Conservation (phyloP, 2,888 invertebrate genomes). For the Metalampra italica region DNA sequence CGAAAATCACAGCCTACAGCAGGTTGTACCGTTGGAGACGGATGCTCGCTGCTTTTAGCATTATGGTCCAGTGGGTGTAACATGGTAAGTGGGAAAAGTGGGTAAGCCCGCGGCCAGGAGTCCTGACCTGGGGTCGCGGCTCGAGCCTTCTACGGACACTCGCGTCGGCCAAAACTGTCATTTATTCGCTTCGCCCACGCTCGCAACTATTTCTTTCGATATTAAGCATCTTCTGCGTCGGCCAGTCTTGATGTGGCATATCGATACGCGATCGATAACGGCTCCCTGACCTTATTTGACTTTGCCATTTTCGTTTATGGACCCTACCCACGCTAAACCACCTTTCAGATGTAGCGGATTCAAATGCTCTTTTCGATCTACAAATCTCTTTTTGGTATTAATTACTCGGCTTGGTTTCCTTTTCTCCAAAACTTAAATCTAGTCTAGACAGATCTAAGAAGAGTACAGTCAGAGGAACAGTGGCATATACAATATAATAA, state of each 20-base stretch:
- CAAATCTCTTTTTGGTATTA: conserved; percentile 5
- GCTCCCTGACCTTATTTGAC: conserved; percentile 44
- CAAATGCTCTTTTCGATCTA: conserved; percentile 6
- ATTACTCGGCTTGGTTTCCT: neutral
- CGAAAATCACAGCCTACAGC: conserved; percentile 13
- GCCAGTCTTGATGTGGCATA: conserved; percentile 16
- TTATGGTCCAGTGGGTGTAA: conserved; percentile 23
- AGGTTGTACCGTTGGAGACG: conserved; percentile 30
- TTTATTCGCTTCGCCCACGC: conserved; percentile 2
- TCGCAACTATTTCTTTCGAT: conserved; percentile 3
- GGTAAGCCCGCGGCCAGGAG: conserved; percentile 20
- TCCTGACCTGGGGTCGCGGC: conserved; percentile 25
- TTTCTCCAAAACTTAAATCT: too few relatives aligned
- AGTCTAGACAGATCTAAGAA: too few relatives aligned
- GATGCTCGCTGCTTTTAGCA: conserved; percentile 22
- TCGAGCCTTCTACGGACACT: conserved; percentile 29
- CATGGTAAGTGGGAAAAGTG: conserved; percentile 19
- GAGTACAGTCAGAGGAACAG: too few relatives aligned
- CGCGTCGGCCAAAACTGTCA: conserved; percentile 27
- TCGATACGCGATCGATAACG: conserved; percentile 42
- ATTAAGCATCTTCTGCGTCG: conserved; percentile 17
- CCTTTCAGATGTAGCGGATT: conserved; percentile 24
- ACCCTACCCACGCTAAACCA: conserved; percentile 40
- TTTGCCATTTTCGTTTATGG: conserved; percentile 46
- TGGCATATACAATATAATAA: too few relatives aligned